phyloP scores from a whole-genome alignment of 37 sponge, comb jelly and placozoan genomes.

The Bolinopsis microptera region DNA sequence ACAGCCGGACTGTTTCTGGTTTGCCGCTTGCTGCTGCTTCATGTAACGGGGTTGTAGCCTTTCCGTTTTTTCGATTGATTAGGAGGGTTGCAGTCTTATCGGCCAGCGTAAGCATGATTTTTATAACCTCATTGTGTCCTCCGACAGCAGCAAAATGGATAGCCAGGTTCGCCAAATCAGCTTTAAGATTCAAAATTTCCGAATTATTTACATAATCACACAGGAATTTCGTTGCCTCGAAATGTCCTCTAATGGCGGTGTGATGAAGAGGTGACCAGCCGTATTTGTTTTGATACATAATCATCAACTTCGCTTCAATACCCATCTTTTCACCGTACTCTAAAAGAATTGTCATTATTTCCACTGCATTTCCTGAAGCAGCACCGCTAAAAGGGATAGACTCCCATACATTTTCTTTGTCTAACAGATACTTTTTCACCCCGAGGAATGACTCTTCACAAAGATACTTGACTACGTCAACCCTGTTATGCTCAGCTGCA shows the following conservation, averaged over 20 bases:
- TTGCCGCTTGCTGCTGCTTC: neutral
- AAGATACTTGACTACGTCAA: neutral
- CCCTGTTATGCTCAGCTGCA: neutral
- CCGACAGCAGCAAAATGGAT: neutral
- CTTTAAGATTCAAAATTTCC: neutral
- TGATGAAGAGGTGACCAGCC: neutral
- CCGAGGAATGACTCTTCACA: neutral
- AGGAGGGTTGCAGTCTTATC: no score
- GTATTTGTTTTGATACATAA: slow-evolving; percentile 1
- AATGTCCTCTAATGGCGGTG: neutral
- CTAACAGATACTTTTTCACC: neutral
- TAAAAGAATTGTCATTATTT: neutral
- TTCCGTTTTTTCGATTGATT: neutral
- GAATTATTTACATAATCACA: neutral
- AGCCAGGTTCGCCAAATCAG: neutral
- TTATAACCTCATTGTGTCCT: neutral
- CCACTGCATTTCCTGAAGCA: neutral
- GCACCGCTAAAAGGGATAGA: slow-evolving; percentile 11
- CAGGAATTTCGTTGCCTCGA: neutral
- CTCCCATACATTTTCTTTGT: neutral
- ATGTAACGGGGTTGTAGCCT: neutral
- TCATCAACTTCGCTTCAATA: neutral
- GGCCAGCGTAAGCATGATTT: neutral
- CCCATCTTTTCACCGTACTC: neutral
- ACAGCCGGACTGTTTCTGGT: neutral